These are phyloP conservation scores for Pseudocheirus occidentalis DNA, from an alignment of 2,797 vertebrate species.

Conservation along the genomic window DNA sequence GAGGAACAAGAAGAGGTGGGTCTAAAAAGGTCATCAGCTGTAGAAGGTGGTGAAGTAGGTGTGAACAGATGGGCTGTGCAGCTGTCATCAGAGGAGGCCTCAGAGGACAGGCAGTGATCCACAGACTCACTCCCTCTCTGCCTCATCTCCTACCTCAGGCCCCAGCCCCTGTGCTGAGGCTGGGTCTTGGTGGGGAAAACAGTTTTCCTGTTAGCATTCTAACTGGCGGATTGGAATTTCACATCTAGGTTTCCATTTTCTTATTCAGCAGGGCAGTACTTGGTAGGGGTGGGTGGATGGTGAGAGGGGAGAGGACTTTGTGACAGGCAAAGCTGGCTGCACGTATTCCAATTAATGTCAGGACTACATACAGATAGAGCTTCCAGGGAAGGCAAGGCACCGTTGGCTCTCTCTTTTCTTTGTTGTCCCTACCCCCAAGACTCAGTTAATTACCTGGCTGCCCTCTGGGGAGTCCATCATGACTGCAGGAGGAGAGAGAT, in stretches of 20 bases:
- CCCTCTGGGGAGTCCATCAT: background rate
- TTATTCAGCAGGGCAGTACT: conserved; percentile 43
- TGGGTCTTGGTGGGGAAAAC: fast-evolving
- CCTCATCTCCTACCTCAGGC: background rate
- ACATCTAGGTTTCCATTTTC: conserved; percentile 40
- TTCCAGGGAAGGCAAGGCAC: background rate
- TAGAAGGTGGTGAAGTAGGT: conserved; percentile 44
- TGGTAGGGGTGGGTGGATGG: background rate
- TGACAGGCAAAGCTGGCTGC: conserved; percentile 34
- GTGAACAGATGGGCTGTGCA: conserved; percentile 42
- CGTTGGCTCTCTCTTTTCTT: background rate
- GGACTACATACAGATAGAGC: background rate
- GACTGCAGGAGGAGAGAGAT: background rate
- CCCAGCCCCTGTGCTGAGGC: background rate
- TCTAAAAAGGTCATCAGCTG: conserved; percentile 40
- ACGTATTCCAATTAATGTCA: conserved; percentile 27
- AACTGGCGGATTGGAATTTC: conserved; percentile 41
- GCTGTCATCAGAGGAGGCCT: background rate
- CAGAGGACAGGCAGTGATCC: background rate
- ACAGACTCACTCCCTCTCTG: background rate
- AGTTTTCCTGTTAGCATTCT: conserved; percentile 8
- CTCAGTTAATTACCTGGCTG: background rate
- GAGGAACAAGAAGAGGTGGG: background rate
- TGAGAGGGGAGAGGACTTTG: background rate
- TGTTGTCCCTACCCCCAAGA: background rate